phyloP scores from a whole-genome alignment of 2,113 vertebrate genomes.

The Jacana jacana region DNA sequence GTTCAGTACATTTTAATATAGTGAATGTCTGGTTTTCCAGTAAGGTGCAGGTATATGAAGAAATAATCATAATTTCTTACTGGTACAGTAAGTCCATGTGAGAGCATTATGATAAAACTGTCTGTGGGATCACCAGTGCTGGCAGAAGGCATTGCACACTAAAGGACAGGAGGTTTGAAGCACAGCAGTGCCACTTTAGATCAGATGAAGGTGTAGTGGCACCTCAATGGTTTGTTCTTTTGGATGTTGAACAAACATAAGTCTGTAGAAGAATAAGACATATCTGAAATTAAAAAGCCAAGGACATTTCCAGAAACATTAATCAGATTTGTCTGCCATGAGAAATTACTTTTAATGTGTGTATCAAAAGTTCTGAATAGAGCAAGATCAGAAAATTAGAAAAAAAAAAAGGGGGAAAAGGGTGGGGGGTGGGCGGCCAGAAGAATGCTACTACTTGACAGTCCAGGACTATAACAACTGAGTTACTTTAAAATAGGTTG shows the following conservation, averaged over 20 bases:
- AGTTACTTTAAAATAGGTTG: neutral
- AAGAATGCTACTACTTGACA: neutral
- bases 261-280: neutral
- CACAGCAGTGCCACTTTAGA: neutral
- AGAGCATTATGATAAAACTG: accelerated
- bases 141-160: neutral
- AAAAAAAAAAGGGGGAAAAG: too few relatives aligned
- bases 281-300: neutral
- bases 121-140: neutral
- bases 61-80: neutral
- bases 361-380: neutral
- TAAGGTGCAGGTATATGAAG: neutral
- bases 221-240: neutral
- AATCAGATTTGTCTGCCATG: neutral
- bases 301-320: neutral
- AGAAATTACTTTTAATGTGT: neutral
- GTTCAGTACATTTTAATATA: neutral
- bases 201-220: neutral
- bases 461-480: neutral
- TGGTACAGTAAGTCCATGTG: too few relatives aligned
- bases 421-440: too few relatives aligned
- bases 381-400: neutral
- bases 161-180: neutral
- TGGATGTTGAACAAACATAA: neutral
- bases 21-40: neutral